Evolutionary conservation across 1,140 invertebrate species (phyloP), one percentile per base, ranked within the genome.

Genomic region (Aphaenogaster rudis): DNA sequence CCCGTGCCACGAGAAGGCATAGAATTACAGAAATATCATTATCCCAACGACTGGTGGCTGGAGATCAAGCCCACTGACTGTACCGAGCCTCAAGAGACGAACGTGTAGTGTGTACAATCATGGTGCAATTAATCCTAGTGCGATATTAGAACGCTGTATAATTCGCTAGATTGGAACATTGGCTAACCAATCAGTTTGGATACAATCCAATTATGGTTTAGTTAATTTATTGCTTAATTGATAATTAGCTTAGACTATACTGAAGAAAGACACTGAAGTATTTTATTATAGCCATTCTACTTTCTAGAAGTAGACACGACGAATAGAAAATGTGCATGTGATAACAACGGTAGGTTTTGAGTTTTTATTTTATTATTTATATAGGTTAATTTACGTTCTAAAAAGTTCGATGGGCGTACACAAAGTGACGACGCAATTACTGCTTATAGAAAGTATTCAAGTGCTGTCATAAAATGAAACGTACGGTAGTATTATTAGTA

Each of bases 11-110:
- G 96, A 50, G 96, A 97, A 91, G 96, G 96, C 79, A 96, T 96
- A 48, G 96, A 97, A 93, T 94, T 97, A 42, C 96, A 96, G 86
- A 97, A 97, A 90, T 97, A 97, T 91, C 96, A 97, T 54, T 97
- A 96, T 92, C 96, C 96, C 1, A 95, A 96, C 54, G 95, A 96
- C 81, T 97, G 96, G 96, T 97, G 96, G 96, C 94, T 96, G 88
- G 96, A 96, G 88, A 91, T 96, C 17, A 95, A 95, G 81, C 96
- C 96, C 8, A 95, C 95, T 54, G 95, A 95, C 64, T 96, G 96
- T 52, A 84, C 93, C 21, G 93, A 94, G 39, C 86, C 72, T 2
- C 87, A 91, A 66, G 86, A 92, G n/a, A 57, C 71, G 6, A 88
- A 80, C 66, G 88, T 91, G 69, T 93, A 91, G 86, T 91, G 59